These are phyloP conservation scores for Centropristis striata DNA, from an alignment of 2,113 vertebrate species.

Conservation along the genomic window DNA sequence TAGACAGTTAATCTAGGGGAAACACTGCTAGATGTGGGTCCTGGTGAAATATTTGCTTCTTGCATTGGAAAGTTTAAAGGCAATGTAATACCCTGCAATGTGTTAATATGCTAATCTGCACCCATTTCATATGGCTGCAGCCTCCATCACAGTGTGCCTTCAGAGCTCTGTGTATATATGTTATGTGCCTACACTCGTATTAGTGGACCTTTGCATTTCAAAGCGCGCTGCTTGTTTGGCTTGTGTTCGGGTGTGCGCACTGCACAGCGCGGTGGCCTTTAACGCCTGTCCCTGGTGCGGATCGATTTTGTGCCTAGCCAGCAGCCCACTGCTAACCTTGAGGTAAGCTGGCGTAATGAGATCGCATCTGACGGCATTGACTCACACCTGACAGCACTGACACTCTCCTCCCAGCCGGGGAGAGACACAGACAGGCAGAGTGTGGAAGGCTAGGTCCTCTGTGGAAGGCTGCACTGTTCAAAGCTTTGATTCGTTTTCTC, in stretches of 20 bases:
- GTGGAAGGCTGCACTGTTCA: conserved; percentile 22
- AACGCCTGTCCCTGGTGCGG: conserved; percentile 70
- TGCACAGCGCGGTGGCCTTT: conserved; percentile 62
- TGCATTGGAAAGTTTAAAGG: conserved; percentile 1
- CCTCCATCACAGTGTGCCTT: not conserved
- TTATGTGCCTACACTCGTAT: conserved; percentile 20
- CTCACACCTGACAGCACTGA: conserved; percentile 79
- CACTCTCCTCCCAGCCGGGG: conserved; percentile 54
- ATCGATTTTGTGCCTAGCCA: conserved; percentile 82
- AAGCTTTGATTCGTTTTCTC: conserved; percentile 24
- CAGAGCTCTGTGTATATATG: conserved; percentile 32
- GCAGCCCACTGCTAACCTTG: conserved; percentile 81
- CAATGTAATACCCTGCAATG: not conserved
- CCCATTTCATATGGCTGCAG: not conserved
- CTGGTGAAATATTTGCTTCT: conserved; percentile 5
- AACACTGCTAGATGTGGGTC: not conserved
- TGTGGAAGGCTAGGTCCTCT: conserved; percentile 54
- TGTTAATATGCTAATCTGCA: conserved; percentile 27
- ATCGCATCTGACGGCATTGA: conserved; percentile 82
- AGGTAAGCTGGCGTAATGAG: conserved; percentile 85
- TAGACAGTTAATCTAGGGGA: too few relatives aligned
- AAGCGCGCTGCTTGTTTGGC: conserved; percentile 56
- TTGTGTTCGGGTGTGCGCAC: conserved; percentile 11
- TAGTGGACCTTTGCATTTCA: conserved; percentile 63
- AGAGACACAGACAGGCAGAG: conserved; percentile 46